Percentiles rank a stretch among this genome's conserved stretches.
Evolutionary conservation across 2,113 vertebrate species (phyloP).

Genomic region (Marmota monax): DNA sequence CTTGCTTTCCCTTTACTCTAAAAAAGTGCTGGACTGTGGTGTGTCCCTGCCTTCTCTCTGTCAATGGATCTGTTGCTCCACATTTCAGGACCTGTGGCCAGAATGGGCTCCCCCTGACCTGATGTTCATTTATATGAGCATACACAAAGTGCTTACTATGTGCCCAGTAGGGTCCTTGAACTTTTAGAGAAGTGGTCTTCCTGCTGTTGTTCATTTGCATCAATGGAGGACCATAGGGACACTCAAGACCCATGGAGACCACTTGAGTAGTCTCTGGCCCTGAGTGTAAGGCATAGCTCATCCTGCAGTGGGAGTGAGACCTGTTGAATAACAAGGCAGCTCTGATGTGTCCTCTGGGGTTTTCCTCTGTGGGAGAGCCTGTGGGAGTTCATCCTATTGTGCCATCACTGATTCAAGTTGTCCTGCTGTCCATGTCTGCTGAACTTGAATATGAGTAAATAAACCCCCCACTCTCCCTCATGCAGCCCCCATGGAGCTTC

Average conservation of each 20-base stretch:
- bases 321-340: neutral
- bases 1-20: no score
- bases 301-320: neutral
- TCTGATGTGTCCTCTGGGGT: no score
- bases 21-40: no score
- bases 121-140: neutral
- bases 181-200: neutral
- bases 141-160: neutral
- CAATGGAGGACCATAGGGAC: neutral
- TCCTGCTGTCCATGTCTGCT: no score
- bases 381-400: no score
- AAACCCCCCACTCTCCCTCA: no score
- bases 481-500: no score
- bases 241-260: accelerated
- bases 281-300: no score
- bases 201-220: neutral
- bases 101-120: neutral
- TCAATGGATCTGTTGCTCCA: neutral
- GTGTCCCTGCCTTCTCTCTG: neutral
- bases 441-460: no score
- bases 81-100: neutral
- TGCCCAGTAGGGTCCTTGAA: no score
- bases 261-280: neutral
- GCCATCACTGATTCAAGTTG: no score
- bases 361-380: no score